Percentiles rank a stretch among this genome's conserved stretches.
These are phyloP conservation scores for Nyctereutes procyonoides DNA, from an alignment of 2,113 vertebrate species.

Conservation along the genomic window DNA sequence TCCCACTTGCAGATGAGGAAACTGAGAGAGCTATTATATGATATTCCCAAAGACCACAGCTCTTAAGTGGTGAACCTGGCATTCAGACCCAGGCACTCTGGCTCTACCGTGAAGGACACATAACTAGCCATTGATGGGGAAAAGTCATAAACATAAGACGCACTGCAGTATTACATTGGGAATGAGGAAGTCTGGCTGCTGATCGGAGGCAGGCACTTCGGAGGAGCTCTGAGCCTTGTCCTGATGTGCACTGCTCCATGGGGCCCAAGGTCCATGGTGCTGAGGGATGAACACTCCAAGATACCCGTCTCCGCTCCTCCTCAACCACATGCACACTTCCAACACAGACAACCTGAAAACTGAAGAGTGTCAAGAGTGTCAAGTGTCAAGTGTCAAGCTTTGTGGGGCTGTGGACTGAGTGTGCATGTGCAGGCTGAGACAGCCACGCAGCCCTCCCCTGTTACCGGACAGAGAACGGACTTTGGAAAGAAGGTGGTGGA, in stretches of 20 bases:
- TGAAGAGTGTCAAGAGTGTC: not conserved
- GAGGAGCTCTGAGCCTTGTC: not conserved
- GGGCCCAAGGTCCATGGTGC: rapidly evolving
- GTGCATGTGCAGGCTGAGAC: not conserved
- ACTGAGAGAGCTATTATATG: not conserved
- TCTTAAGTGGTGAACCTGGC: not conserved
- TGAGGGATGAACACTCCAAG: not conserved
- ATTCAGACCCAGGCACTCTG: not conserved
- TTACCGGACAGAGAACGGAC: not conserved
- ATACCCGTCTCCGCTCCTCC: not conserved
- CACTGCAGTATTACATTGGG: not conserved
- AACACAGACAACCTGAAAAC: not conserved
- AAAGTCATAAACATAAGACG: not conserved
- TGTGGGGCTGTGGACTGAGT: not conserved
- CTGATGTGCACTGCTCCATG: not conserved
- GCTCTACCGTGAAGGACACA: not conserved
- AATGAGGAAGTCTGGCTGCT: not conserved
- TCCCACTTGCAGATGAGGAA: not conserved
- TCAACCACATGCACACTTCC: rapidly evolving
- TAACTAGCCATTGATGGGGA: not conserved
- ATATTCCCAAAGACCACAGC: not conserved
- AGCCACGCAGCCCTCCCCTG: not conserved
- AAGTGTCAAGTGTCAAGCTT: not conserved
- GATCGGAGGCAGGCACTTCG: too few relatives aligned
- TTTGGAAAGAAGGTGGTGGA: not conserved